A percentile compares a stretch with the other conserved stretches of the same genome.
Conservation (phyloP, 2,888 invertebrate genomes). For the Melanargia galathea region DNA sequence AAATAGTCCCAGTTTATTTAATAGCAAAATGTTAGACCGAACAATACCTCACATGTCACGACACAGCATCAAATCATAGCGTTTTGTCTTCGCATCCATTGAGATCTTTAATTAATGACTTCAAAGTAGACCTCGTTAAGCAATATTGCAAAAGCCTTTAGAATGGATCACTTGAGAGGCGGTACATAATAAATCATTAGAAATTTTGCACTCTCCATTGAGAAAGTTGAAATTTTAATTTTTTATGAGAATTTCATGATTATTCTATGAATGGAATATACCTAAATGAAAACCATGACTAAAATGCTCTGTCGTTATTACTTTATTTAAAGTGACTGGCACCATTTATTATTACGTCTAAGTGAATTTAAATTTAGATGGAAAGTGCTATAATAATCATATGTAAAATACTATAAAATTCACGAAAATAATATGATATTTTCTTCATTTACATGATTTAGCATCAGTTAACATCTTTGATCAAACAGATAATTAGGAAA, state of each 20-base stretch:
- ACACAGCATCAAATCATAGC: conserved; percentile 30
- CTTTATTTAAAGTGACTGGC: no score
- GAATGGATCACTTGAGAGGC: conserved; percentile 31
- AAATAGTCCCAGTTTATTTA: neutral
- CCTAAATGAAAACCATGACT: neutral
- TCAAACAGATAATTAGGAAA: no score
- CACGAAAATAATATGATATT: no score
- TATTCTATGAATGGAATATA: neutral
- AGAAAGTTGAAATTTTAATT: neutral
- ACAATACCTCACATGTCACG: conserved; percentile 44
- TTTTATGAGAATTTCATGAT: neutral
- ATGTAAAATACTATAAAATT: no score
- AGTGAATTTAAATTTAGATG: no score
- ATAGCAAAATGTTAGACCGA: conserved; percentile 25
- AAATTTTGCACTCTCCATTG: conserved; percentile 24
- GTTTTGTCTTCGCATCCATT: conserved; percentile 39
- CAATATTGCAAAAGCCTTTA: conserved; percentile 35
- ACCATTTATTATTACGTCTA: no score
- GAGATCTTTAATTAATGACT: conserved; percentile 37
- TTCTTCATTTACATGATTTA: no score
- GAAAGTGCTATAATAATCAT: no score
- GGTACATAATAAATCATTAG: conserved; percentile 32
- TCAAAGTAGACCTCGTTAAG: conserved; percentile 30
- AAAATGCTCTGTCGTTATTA: no score
- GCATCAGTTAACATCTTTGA: no score